These are phyloP conservation scores for Myrmecobius fasciatus DNA, from an alignment of 2,113 vertebrate genomes.

Conservation along the genomic window DNA sequence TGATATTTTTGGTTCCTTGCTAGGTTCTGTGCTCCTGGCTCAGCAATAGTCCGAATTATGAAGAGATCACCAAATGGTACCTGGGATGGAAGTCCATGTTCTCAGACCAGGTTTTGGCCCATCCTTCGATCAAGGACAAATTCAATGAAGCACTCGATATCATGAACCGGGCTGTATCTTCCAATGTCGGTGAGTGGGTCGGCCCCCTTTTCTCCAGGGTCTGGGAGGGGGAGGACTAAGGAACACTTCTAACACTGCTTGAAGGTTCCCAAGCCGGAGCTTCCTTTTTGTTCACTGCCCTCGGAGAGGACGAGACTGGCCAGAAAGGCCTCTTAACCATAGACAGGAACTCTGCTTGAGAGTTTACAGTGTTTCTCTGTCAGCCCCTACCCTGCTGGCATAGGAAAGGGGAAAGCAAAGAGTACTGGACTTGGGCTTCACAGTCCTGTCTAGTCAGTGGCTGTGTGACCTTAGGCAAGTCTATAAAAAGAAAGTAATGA, in stretches of 20 bases:
- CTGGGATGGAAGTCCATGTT: constrained; percentile 98
- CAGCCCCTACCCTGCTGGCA: not conserved
- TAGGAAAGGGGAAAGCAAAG: too few relatives aligned
- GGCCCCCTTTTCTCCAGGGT: not conserved
- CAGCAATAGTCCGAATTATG: constrained; percentile 97
- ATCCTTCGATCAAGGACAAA: constrained; percentile 95
- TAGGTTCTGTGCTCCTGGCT: constrained; percentile 98
- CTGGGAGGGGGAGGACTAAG: not conserved
- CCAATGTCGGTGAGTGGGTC: constrained; percentile 90
- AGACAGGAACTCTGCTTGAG: not conserved
- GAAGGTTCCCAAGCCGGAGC: not conserved
- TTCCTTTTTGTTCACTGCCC: accelerated
- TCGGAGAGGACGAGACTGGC: too few relatives aligned
- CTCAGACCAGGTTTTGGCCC: constrained; percentile 93
- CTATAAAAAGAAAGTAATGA: not conserved
- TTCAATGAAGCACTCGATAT: constrained; percentile 98
- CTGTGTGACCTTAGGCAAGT: not conserved
- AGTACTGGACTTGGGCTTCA: not conserved
- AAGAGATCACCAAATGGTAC: constrained; percentile 99
- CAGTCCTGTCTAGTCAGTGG: not conserved
- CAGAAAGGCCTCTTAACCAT: not conserved
- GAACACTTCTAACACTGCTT: not conserved
- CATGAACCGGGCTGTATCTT: constrained; percentile 97
- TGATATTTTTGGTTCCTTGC: not conserved
- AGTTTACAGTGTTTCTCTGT: too few relatives aligned